Conservation (phyloP, 2,113 vertebrate genomes). For the Pogonocichla stellata region DNA sequence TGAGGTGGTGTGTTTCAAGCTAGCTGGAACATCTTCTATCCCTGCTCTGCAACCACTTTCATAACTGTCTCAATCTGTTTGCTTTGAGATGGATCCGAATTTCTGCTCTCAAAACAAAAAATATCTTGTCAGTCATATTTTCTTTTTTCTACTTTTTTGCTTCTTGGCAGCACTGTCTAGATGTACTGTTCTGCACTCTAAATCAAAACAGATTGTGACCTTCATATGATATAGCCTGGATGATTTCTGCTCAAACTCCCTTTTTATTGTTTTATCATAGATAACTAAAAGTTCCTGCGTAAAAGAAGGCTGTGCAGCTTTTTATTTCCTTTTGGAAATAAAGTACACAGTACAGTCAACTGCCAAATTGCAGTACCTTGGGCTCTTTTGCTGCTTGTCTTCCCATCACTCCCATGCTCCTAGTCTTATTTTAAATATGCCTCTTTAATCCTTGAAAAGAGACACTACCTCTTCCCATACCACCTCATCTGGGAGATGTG, state of each 20-base stretch:
- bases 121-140: neutral
- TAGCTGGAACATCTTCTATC: neutral
- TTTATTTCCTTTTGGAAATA: neutral
- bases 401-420: neutral
- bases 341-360: neutral
- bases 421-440: neutral
- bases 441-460: neutral
- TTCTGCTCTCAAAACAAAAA: constrained; percentile 7
- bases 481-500: neutral
- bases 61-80: constrained; percentile 1
- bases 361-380: neutral
- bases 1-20: neutral
- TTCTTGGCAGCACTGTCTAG: neutral
- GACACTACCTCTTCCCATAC: neutral
- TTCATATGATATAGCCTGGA: neutral
- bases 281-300: neutral
- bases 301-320: neutral
- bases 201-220: neutral
- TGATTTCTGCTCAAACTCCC: neutral
- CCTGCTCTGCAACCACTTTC: neutral
- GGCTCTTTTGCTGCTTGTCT: neutral
- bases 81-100: neutral
- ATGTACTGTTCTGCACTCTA: neutral
- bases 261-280: neutral
- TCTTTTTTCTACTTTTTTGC: neutral